Evolutionary conservation across 2,113 vertebrate species (phyloP), one percentile per base, ranked within the genome.

Genomic region (Leucoraja erinaceus): DNA sequence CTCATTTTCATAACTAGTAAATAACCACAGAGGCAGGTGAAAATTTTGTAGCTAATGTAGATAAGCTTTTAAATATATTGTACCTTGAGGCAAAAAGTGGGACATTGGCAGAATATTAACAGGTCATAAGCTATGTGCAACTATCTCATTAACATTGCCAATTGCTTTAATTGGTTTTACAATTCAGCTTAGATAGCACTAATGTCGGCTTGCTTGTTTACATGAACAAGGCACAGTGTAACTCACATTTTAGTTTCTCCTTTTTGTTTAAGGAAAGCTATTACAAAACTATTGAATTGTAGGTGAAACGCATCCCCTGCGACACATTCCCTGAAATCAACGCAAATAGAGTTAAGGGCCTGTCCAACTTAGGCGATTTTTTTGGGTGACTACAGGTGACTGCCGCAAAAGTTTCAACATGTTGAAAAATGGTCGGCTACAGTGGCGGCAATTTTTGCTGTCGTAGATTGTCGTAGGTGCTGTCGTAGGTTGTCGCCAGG

Each of bases 111-210:
- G 90, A 22, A 47, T 91, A 47, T 70, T 91, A 33, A 38, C 33
- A 72, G 83, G 33, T 74, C 90, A 63, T 63, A 20, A 25, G n/a
- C 66, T 54, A 7, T 25, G 22, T 91, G 9, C 66, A 91, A 47
- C 66, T 91, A 72, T 72, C 33, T 70, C 33, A 31, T 88, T 31
- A 88, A 66, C 68, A 72, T 66, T 25, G 1, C 0, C 22, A 38
- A 91, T 91, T 70, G 66, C 47, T 91, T 54, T 74, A 91, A 91
- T 72, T 74, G 90, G 90, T 72, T 91, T 91, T 91, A 74, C 68
- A 91, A 28, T 91, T 91, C 33, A 72, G 22, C 3, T 91, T 54
- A 91, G 18, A 22, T 72, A 28, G 33, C 16, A 28, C 33, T 12
- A 54, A 12, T 31, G 38, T n/a, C 63, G n/a, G 31, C 61, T 88